Conservation (phyloP, 2,888 invertebrate genomes). For the Drosophila yooni region DNA sequence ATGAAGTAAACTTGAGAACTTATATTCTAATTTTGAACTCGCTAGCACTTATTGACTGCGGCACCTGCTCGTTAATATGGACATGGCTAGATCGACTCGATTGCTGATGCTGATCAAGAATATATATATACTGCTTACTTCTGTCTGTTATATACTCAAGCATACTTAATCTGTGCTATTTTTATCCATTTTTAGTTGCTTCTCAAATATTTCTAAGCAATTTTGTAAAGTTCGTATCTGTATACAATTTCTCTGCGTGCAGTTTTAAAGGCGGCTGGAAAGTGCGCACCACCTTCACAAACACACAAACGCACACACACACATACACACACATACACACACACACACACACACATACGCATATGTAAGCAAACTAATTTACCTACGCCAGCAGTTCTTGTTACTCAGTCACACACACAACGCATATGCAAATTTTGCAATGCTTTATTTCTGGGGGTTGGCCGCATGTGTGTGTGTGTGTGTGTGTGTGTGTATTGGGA, state of each 20-base stretch:
- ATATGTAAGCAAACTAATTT: conserved; percentile 66
- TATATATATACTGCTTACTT: neutral
- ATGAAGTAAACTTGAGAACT: neutral
- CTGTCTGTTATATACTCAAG: neutral
- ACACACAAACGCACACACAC: conserved; percentile 28
- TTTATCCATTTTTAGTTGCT: neutral
- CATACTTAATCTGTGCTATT: neutral
- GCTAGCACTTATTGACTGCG: neutral
- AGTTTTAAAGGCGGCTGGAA: conserved; percentile 59
- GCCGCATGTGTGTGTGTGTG: conserved; percentile 26
- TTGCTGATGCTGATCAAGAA: neutral
- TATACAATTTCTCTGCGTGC: conserved; percentile 8
- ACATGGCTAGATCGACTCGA: neutral
- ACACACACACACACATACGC: conserved; percentile 16
- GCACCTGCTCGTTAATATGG: neutral
- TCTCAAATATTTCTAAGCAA: neutral
- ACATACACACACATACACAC: conserved; percentile 29
- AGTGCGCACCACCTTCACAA: conserved; percentile 62
- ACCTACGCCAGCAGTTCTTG: conserved; percentile 77
- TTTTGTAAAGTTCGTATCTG: neutral
- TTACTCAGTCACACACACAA: conserved; percentile 50
- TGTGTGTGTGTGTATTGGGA: conserved; percentile 4
- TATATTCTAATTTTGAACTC: neutral
- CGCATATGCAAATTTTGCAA: conserved; percentile 73
- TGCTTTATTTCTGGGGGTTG: conserved; percentile 74